These are phyloP conservation scores for Apocheima hispidaria DNA, from an alignment of 2,888 invertebrate genomes.

Conservation along the genomic window DNA sequence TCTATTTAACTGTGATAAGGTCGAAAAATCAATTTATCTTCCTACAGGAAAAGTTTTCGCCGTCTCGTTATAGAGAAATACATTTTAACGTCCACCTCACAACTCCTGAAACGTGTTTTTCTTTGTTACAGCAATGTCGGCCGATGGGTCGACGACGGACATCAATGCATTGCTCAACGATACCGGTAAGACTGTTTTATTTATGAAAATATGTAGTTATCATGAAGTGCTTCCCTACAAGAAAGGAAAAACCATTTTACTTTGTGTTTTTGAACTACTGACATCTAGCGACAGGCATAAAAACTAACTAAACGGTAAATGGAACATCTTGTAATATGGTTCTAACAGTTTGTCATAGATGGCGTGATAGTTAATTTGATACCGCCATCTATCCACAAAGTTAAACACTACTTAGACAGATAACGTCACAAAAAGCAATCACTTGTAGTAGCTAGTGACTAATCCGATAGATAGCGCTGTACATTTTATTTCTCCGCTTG, in stretches of 20 bases:
- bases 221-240: too few relatives aligned
- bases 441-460: neutral
- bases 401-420: neutral
- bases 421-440: neutral
- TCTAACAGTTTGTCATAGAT: constrained; percentile 12
- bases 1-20: too few relatives aligned
- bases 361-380: constrained; percentile 13
- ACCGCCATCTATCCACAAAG: neutral
- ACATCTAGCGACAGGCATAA: constrained; percentile 12
- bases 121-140: constrained; percentile 87
- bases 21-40: too few relatives aligned
- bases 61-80: neutral
- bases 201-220: constrained; percentile 15
- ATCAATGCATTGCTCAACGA: constrained; percentile 88
- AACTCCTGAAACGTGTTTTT: constrained; percentile 39
- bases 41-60: too few relatives aligned
- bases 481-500: neutral
- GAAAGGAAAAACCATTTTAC: too few relatives aligned
- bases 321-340: neutral
- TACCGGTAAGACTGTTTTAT: constrained; percentile 78
- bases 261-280: neutral
- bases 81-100: neutral
- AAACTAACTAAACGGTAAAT: neutral
- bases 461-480: constrained; percentile 45
- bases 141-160: constrained; percentile 87